Conservation (phyloP, 2,797 vertebrate genomes). For the Rhabdomys pumilio region DNA sequence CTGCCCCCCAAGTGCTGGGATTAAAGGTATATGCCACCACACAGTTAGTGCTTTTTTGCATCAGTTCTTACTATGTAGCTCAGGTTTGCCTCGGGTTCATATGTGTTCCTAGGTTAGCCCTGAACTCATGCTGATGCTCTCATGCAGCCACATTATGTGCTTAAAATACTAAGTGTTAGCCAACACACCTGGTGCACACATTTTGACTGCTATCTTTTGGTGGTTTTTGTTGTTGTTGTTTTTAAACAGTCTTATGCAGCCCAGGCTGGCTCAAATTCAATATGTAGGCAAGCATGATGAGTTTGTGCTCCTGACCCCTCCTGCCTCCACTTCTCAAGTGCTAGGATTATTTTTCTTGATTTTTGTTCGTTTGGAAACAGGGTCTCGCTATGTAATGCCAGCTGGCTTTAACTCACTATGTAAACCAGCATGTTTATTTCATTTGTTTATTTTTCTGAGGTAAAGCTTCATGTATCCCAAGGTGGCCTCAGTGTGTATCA, state of each 20-base stretch:
- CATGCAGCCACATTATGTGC: too few species aligned
- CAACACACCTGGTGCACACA: neutral
- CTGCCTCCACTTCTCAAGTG: neutral
- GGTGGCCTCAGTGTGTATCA: neutral
- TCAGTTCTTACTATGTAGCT: too few species aligned
- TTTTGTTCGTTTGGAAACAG: neutral
- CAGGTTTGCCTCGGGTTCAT: neutral
- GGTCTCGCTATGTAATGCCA: neutral
- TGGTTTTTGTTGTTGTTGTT: neutral
- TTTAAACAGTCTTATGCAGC: neutral
- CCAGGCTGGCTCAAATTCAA: neutral
- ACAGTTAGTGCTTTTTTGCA: neutral
- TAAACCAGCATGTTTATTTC: neutral
- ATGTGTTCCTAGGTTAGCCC: neutral
- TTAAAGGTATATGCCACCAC: neutral
- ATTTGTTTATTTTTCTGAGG: neutral
- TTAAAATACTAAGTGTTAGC: neutral
- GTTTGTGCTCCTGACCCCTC: neutral
- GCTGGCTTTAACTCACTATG: neutral
- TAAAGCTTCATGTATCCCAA: neutral
- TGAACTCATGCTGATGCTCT: neutral
- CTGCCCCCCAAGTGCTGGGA: neutral
- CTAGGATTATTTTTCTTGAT: neutral
- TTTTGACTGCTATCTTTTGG: constrained; percentile 5
- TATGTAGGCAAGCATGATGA: neutral